These are phyloP conservation scores for Phenacoccus solenopsis DNA, from an alignment of 1,140 invertebrate genomes.

Conservation along the genomic window DNA sequence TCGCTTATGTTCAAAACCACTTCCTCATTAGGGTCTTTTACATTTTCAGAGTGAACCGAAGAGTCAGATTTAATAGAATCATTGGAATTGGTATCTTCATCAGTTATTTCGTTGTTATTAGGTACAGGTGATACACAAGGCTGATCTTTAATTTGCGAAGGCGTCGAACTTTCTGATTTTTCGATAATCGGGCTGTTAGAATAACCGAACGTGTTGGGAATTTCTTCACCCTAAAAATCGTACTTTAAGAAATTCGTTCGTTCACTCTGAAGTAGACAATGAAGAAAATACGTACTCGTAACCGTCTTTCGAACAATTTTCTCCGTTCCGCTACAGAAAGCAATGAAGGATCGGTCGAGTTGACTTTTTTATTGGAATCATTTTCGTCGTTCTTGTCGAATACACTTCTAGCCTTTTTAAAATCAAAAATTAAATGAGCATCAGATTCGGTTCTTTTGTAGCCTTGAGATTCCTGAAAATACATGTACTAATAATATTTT, in stretches of 20 bases:
- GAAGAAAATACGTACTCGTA: not conserved
- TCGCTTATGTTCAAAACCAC: not conserved
- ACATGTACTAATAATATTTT: not conserved
- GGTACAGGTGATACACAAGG: not conserved
- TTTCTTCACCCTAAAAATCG: not conserved
- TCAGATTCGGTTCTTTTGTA: slow-evolving; percentile 42
- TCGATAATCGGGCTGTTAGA: not conserved
- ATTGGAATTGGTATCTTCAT: not conserved
- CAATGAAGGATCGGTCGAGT: not conserved
- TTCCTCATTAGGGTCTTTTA: not conserved
- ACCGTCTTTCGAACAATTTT: not conserved
- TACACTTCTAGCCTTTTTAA: slow-evolving; percentile 31
- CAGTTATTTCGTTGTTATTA: not conserved
- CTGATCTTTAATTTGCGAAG: not conserved
- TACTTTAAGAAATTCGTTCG: too few relatives aligned
- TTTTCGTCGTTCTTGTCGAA: slow-evolving; percentile 21
- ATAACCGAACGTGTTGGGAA: not conserved
- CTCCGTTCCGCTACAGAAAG: not conserved
- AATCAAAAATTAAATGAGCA: slow-evolving; percentile 43
- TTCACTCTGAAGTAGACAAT: too few relatives aligned
- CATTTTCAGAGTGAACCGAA: not conserved
- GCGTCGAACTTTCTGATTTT: not conserved
- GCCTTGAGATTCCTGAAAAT: slow-evolving; percentile 46
- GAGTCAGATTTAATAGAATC: not conserved
- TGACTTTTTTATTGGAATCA: not conserved